Conservation (phyloP, 2,797 vertebrate species). For the Mus caroli region DNA sequence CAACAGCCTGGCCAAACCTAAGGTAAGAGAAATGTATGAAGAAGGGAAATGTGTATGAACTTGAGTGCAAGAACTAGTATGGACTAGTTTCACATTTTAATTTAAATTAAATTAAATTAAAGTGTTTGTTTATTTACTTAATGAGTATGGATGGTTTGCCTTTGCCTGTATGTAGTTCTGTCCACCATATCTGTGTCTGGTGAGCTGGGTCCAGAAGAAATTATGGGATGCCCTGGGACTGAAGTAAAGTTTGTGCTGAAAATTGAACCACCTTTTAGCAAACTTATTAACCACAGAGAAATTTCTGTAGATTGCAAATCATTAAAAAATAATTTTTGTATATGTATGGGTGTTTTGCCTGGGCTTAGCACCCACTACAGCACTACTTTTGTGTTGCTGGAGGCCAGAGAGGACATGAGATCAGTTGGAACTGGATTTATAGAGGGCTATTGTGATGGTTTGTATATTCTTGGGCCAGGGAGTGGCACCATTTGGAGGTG, state of each 20-base stretch:
- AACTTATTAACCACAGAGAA: background rate
- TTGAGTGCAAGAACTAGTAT: background rate
- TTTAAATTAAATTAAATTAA: background rate
- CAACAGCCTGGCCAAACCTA: background rate
- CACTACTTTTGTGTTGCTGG: background rate
- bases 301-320: background rate
- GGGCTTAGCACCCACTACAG: background rate
- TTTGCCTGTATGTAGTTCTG: background rate
- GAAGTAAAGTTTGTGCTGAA: background rate
- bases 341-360: background rate
- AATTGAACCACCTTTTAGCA: background rate
- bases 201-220: background rate
- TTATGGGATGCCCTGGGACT: too few species aligned
- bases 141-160: background rate
- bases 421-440: background rate
- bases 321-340: background rate
- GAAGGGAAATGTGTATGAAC: background rate
- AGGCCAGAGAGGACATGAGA: too few species aligned
- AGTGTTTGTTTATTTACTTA: background rate
- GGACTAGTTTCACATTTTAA: background rate
- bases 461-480: too few species aligned
- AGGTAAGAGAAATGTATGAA: background rate
- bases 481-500: too few species aligned
- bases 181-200: background rate
- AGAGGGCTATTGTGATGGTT: background rate